Percentiles rank a stretch among this genome's conserved stretches.
These are phyloP conservation scores for Drosophila austrosaltans DNA, from an alignment of 2,888 invertebrate genomes.

Conservation along the genomic window DNA sequence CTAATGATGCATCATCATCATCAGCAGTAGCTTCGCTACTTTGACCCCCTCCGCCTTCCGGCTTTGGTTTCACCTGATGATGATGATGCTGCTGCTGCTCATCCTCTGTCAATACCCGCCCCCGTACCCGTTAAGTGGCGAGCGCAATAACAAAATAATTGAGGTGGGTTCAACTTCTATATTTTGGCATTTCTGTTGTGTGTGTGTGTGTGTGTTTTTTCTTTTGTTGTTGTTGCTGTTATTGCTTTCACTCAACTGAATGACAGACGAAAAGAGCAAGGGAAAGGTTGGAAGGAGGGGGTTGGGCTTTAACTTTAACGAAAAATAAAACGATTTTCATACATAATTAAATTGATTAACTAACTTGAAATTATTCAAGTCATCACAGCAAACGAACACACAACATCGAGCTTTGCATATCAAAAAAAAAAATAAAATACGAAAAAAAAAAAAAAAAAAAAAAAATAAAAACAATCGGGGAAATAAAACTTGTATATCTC, in stretches of 20 bases:
- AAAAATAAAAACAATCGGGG: constrained; percentile 3
- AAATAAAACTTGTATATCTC: constrained; percentile 15
- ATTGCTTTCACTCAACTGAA: background rate
- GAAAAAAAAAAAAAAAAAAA: background rate
- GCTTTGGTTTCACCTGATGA: background rate
- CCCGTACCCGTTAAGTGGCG: background rate
- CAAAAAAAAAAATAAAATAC: constrained; percentile 27
- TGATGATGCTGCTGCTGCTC: background rate
- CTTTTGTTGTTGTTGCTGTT: constrained; percentile 24
- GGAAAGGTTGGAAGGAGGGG: background rate
- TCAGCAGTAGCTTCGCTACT: constrained; percentile 23
- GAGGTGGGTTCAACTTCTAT: constrained; percentile 57
- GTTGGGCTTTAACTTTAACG: constrained; percentile 3
- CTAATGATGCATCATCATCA: constrained; percentile 55
- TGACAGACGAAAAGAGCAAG: too few relatives aligned
- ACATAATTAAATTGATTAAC: constrained; percentile 54
- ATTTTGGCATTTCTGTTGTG: constrained; percentile 26
- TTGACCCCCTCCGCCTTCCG: constrained; percentile 19
- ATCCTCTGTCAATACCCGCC: background rate
- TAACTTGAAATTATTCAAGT: constrained; percentile 50
- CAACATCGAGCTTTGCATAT: constrained; percentile 47
- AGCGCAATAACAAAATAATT: constrained; percentile 61
- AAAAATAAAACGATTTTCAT: constrained; percentile 46
- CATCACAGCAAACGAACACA: constrained; percentile 9
- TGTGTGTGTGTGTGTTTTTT: background rate